Conservation (phyloP, 2,888 invertebrate species). For the Uloborus plumipes region DNA sequence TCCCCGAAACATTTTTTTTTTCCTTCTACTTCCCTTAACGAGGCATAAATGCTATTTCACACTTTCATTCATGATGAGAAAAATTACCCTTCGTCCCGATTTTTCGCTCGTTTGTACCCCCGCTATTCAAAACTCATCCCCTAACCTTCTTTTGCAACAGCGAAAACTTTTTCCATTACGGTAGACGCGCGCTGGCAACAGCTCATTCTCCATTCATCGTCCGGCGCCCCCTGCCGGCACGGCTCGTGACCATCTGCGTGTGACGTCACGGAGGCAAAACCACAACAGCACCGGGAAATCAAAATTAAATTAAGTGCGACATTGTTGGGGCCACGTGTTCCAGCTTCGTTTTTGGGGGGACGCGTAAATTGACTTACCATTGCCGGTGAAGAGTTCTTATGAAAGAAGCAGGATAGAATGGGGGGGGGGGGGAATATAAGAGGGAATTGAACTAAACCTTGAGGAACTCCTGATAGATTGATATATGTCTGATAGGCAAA, state of each 20-base stretch:
- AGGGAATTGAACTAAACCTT: neutral
- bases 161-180: slow-evolving; percentile 50
- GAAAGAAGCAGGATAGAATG: neutral
- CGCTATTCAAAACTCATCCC: slow-evolving; percentile 9
- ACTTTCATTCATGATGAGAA: slow-evolving; percentile 29
- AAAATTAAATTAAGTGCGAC: slow-evolving; percentile 63
- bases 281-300: slow-evolving; percentile 56
- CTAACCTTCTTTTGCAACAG: neutral
- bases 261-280: slow-evolving; percentile 55
- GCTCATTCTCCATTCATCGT: slow-evolving; percentile 33
- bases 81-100: slow-evolving; percentile 43
- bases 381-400: slow-evolving; percentile 24
- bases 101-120: slow-evolving; percentile 52
- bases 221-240: slow-evolving; percentile 39
- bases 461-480: too few species aligned
- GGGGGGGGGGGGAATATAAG: neutral
- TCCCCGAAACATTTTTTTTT: slow-evolving; percentile 16
- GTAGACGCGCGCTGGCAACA: slow-evolving; percentile 53
- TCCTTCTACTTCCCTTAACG: neutral
- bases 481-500: too few species aligned
- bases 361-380: slow-evolving; percentile 54
- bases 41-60: slow-evolving; percentile 41
- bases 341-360: slow-evolving; percentile 24
- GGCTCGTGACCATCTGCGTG: slow-evolving; percentile 43
- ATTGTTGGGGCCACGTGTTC: slow-evolving; percentile 60